Evolutionary conservation across 2,113 vertebrate genomes (phyloP).

Genomic region (Salminus brasiliensis): DNA sequence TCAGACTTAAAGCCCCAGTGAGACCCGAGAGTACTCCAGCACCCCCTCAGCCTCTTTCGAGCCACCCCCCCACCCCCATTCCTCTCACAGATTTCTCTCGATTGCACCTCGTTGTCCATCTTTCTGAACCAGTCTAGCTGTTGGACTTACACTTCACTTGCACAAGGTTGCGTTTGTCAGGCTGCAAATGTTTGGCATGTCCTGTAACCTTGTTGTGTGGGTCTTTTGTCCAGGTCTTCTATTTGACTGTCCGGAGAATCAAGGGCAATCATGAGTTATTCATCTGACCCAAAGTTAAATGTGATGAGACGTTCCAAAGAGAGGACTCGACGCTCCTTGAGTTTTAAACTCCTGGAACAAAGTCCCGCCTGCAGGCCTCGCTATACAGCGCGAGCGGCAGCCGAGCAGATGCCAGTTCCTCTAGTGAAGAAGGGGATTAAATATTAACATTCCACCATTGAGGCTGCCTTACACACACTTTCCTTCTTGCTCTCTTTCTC

Average conservation of each 20-base stretch:
- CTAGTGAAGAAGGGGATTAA: slow-evolving; percentile 11
- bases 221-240: not conserved
- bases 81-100: not conserved
- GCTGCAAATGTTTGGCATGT: not conserved
- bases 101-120: slow-evolving; percentile 31
- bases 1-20: slow-evolving; percentile 1
- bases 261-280: not conserved
- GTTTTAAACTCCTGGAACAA: not conserved
- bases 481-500: not conserved
- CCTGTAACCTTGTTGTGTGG: not conserved
- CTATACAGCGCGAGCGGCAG: not conserved
- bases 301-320: not conserved
- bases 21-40: slow-evolving; percentile 34
- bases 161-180: not conserved
- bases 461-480: not conserved
- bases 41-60: slow-evolving; percentile 8
- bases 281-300: slow-evolving; percentile 4
- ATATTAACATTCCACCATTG: not conserved
- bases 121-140: not conserved
- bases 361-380: slow-evolving; percentile 2
- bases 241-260: not conserved
- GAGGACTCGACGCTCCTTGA: not conserved
- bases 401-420: not conserved
- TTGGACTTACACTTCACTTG: slow-evolving; percentile 4
- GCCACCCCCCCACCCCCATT: not conserved